Base-by-base conservation (phyloP, 2,797 vertebrate genomes). In the Pterois miles region DNA sequence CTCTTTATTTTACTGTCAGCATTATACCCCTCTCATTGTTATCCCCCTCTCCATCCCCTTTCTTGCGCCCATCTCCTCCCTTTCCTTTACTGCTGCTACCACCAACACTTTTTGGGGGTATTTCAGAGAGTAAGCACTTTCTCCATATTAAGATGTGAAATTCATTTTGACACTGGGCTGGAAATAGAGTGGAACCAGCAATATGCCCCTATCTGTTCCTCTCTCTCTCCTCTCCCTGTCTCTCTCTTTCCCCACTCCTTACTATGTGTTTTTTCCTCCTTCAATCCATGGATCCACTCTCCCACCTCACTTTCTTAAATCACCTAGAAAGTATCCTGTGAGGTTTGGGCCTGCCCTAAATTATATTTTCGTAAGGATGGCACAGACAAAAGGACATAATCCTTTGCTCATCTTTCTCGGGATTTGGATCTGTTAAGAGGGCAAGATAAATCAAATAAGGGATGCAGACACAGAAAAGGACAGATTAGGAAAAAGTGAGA, bases 111-210 rank as follows among this genome's bases (percentile, higher is more conserved):
- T 93, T 91, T 85, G 79, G n/a, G n/a, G n/a, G 85, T 94, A 90
- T 95, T 95, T 96, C 88, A 90, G 91, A 95, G 96, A 96, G 95
- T 96, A 96, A 97, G 95, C 95, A 96, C 91, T 97, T 97, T 96
- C 94, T 92, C 94, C 90, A 95, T 96, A 96, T 97, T 96, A 97
- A 95, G 95, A 95, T 91, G 92, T 95, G 94, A 96, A 96, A 95
- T 89, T 87, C 92, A 95, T 95, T 95, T 94, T 95, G 95, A 95
- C 93, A 94, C 90, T 89, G 84, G 84, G 82, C 86, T 94, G 79
- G 89, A 94, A 95, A 95, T 95, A 94, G 94, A 94, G 86, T 90
- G 75, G 83, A 93, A 92, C 89, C 81, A 13, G 82, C 86, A 91
- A 88, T 93, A 92, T 92, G 74, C 82, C 71, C 88, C 89, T 86